Conservation (phyloP, 1,140 invertebrate species). For the Drosophila simulans region DNA sequence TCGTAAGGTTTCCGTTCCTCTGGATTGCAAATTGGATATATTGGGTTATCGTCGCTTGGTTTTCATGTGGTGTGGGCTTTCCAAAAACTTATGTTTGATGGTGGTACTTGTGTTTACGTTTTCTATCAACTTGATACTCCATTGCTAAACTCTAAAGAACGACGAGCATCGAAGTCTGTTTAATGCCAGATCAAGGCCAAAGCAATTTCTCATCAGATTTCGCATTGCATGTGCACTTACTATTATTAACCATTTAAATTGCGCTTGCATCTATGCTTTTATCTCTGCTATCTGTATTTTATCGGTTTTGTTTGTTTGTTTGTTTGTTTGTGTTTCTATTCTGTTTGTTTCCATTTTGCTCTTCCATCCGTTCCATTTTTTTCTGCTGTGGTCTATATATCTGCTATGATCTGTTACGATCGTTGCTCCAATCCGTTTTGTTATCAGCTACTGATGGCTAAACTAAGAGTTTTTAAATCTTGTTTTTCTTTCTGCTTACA, state of each 20-base stretch:
- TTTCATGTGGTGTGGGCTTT: constrained; percentile 1
- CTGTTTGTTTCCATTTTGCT: constrained; percentile 20
- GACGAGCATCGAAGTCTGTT: constrained; percentile 31
- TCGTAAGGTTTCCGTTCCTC: neutral
- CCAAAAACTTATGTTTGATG: constrained; percentile 16
- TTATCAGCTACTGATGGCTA: constrained; percentile 51
- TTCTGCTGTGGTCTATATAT: constrained; percentile 8
- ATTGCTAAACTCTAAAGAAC: constrained; percentile 25
- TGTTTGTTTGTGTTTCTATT: neutral
- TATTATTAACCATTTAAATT: constrained; percentile 24
- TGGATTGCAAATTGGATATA: neutral
- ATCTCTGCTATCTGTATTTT: constrained; percentile 11
- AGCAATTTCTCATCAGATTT: constrained; percentile 26
- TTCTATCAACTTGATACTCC: constrained; percentile 7
- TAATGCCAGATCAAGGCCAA: constrained; percentile 46
- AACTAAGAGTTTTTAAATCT: constrained; percentile 53
- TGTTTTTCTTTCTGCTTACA: constrained; percentile 40
- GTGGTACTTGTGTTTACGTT: constrained; percentile 43
- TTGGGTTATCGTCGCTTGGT: constrained; percentile 1
- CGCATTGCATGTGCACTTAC: constrained; percentile 19
- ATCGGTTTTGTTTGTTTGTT: neutral
- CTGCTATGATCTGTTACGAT: constrained; percentile 4
- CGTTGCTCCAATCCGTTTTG: constrained; percentile 8
- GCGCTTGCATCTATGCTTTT: constrained; percentile 16
- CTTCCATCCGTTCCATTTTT: constrained; percentile 3